Percentiles rank a stretch among this genome's conserved stretches.
Conservation (phyloP, 2,888 invertebrate species). For the Mesopsocus fuscifrons region DNA sequence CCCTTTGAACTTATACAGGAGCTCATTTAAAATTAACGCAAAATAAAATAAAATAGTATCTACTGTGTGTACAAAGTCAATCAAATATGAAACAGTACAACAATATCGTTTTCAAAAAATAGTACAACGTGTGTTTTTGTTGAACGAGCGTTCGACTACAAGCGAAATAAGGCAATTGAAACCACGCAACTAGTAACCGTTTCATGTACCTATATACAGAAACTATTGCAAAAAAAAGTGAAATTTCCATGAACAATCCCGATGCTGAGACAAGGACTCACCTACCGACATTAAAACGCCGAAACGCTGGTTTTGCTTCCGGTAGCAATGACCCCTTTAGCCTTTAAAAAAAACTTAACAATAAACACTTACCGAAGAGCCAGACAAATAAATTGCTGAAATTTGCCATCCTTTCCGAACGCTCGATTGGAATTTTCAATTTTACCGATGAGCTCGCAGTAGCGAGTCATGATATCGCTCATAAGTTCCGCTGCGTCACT, state of each 20-base stretch:
- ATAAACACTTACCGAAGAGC: slow-evolving; percentile 72
- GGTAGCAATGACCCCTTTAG: too few species aligned
- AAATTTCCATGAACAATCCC: too few species aligned
- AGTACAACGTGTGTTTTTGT: too few species aligned
- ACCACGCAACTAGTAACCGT: too few species aligned
- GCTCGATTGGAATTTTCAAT: slow-evolving; percentile 66
- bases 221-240: too few species aligned
- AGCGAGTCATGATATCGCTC: slow-evolving; percentile 27
- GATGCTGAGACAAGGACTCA: too few species aligned
- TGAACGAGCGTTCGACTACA: too few species aligned
- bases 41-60: slow-evolving; percentile 12
- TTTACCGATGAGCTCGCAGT: slow-evolving; percentile 75
- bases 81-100: slow-evolving; percentile 4
- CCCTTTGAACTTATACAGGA: slow-evolving; percentile 9
- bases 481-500: slow-evolving; percentile 13
- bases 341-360: too few species aligned
- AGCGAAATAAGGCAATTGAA: too few species aligned
- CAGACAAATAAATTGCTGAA: slow-evolving; percentile 89
- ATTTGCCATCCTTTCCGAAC: slow-evolving; percentile 96
- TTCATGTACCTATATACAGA: too few species aligned
- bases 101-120: slow-evolving; percentile 7
- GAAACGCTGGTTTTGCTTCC: too few species aligned
- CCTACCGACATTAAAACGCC: too few species aligned
- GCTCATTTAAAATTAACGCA: slow-evolving; percentile 7
- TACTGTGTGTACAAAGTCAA: slow-evolving; percentile 2